Conservation (phyloP, 1,140 invertebrate species). For the Leucophenga varia region DNA sequence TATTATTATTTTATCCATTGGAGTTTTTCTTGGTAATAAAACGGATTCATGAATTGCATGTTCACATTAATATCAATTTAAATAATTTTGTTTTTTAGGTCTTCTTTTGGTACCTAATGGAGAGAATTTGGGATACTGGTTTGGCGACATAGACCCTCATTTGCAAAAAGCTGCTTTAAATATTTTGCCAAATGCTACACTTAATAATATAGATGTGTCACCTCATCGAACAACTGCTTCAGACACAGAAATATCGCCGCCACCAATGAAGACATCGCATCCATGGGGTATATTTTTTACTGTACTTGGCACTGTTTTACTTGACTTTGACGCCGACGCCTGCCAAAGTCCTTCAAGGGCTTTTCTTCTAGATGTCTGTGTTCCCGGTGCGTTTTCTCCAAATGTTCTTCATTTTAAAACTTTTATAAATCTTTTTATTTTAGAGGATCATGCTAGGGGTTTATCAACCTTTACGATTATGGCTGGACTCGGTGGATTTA, state of each 20-base stretch:
- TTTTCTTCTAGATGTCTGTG: constrained; percentile 88
- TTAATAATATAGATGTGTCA: constrained; percentile 47
- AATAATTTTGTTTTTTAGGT: constrained; percentile 62
- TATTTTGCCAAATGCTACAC: constrained; percentile 23
- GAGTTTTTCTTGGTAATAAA: constrained; percentile 81
- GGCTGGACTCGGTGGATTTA: constrained; percentile 91
- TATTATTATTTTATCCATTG: constrained; percentile 84
- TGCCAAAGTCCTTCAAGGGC: constrained; percentile 92
- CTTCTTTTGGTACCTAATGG: constrained; percentile 89
- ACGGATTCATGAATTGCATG: too few relatives aligned
- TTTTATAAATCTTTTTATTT: constrained; percentile 41
- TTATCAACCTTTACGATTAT: constrained; percentile 95
- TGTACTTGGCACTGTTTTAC: constrained; percentile 85
- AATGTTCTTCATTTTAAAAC: not conserved
- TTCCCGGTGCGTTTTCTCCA: constrained; percentile 66
- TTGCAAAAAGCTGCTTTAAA: constrained; percentile 31
- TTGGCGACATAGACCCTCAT: constrained; percentile 69
- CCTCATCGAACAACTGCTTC: constrained; percentile 56
- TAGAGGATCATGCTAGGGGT: constrained; percentile 89
- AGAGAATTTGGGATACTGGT: constrained; percentile 73
- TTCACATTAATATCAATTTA: too few relatives aligned
- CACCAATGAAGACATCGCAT: constrained; percentile 59
- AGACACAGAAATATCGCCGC: constrained; percentile 15
- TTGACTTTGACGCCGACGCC: constrained; percentile 95
- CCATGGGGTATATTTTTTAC: constrained; percentile 91